Evolutionary conservation across 2,113 vertebrate genomes (phyloP).

Genomic region (Pedetes capensis): DNA sequence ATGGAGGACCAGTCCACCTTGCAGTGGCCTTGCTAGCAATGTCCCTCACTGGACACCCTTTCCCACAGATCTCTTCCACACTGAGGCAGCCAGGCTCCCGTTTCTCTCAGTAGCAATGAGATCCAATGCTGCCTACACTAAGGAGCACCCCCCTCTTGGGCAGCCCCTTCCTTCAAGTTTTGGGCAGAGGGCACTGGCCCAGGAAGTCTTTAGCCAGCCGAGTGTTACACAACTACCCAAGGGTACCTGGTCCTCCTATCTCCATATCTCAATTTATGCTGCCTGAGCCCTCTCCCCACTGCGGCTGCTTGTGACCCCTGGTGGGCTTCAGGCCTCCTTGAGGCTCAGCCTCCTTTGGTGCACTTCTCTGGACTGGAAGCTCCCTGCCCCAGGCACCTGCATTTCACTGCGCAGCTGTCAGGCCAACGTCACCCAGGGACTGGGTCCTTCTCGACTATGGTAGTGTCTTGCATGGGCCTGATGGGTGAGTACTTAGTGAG

Average conservation of each 20-base stretch:
- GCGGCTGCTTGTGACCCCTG: fast-evolving
- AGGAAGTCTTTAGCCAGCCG: background rate
- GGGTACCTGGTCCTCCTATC: no score
- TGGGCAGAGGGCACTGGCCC: fast-evolving
- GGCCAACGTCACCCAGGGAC: fast-evolving
- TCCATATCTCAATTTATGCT: fast-evolving
- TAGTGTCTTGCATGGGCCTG: fast-evolving
- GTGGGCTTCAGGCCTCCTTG: no score
- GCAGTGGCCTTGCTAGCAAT: fast-evolving
- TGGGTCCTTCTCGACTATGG: fast-evolving
- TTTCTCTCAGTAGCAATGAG: fast-evolving
- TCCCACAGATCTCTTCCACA: background rate
- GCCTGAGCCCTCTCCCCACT: fast-evolving
- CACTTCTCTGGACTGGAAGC: background rate
- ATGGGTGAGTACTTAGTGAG: fast-evolving
- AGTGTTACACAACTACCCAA: fast-evolving
- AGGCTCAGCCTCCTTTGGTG: fast-evolving
- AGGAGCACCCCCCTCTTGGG: background rate
- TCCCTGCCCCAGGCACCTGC: fast-evolving
- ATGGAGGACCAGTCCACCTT: fast-evolving
- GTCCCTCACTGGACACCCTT: fast-evolving
- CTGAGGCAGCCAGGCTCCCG: no score
- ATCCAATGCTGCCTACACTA: background rate
- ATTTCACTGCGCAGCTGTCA: fast-evolving
- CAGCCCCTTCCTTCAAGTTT: background rate